These are phyloP conservation scores for Ceratina japonica DNA, from an alignment of 1,140 invertebrate genomes.

Conservation along the genomic window DNA sequence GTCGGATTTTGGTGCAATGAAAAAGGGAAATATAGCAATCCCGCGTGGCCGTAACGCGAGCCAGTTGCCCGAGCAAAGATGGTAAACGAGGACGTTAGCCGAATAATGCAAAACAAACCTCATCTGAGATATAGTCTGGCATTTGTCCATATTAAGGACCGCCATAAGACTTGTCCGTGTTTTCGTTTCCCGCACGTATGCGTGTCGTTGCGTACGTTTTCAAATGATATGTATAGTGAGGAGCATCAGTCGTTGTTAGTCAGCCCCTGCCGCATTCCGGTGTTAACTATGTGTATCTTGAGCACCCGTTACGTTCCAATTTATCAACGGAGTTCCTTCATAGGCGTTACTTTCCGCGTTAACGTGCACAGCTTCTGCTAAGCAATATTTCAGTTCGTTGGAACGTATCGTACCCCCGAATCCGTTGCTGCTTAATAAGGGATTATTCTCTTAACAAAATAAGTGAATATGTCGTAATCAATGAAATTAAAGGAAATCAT, in stretches of 20 bases:
- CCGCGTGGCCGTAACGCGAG: conserved; percentile 41
- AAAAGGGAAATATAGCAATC: conserved; percentile 49
- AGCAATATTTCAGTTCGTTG: conserved; percentile 43
- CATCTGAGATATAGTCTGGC: conserved; percentile 73
- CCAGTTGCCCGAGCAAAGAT: conserved; percentile 63
- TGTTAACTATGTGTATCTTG: conserved; percentile 70
- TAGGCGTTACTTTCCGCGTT: conserved; percentile 57
- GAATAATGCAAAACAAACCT: conserved; percentile 77
- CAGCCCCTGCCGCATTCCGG: conserved; percentile 59
- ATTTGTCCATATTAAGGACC: conserved; percentile 76
- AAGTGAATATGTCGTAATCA: background rate
- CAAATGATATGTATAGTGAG: conserved; percentile 73
- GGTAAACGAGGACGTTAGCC: conserved; percentile 73
- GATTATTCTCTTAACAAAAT: too few species aligned
- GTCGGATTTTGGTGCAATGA: conserved; percentile 33
- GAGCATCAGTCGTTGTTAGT: conserved; percentile 68
- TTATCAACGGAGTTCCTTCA: conserved; percentile 53
- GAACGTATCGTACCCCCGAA: conserved; percentile 32
- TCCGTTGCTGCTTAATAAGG: background rate
- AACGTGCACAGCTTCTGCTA: conserved; percentile 45
- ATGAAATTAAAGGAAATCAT: too few species aligned
- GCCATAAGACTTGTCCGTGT: conserved; percentile 56
- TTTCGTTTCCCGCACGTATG: conserved; percentile 46
- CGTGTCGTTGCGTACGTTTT: conserved; percentile 58
- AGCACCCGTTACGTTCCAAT: conserved; percentile 67